A percentile compares a stretch with the other conserved stretches of the same genome.
These are phyloP conservation scores for Macropis europaea DNA, from an alignment of 2,888 invertebrate genomes.

Conservation along the genomic window DNA sequence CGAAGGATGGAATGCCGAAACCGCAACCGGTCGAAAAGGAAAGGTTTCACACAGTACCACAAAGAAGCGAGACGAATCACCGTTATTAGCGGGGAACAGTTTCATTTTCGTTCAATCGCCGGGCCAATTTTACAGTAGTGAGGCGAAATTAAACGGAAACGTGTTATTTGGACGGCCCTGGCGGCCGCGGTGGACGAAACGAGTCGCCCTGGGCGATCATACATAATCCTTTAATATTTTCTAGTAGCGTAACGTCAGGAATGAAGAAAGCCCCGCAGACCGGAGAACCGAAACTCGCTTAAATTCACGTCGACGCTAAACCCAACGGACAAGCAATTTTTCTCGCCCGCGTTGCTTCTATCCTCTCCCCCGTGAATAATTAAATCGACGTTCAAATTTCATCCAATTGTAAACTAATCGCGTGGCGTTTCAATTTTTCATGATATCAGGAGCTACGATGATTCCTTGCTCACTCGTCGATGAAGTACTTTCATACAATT, in stretches of 20 bases:
- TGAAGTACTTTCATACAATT: too few relatives aligned
- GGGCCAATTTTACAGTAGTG: constrained; percentile 78
- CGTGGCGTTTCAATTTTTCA: too few relatives aligned
- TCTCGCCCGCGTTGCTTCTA: constrained; percentile 36
- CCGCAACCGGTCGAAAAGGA: constrained; percentile 25
- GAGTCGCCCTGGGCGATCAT: constrained; percentile 42
- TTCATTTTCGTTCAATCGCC: constrained; percentile 73
- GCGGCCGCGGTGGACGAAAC: constrained; percentile 21
- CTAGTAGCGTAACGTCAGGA: constrained; percentile 2
- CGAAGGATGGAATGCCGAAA: constrained; percentile 32
- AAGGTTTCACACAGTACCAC: constrained; percentile 23
- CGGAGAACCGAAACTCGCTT: too few relatives aligned
- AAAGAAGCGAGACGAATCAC: constrained; percentile 62
- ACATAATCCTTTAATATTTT: constrained; percentile 38
- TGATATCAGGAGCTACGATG: too few relatives aligned
- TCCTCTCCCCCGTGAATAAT: too few relatives aligned
- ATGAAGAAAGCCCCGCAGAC: neutral
- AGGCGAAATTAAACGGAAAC: constrained; percentile 75
- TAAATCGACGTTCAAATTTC: too few relatives aligned
- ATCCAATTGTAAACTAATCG: too few relatives aligned
- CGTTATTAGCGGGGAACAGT: constrained; percentile 66
- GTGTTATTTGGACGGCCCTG: constrained; percentile 67
- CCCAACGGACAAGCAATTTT: too few relatives aligned
- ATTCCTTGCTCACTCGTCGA: too few relatives aligned
- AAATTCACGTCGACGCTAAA: too few relatives aligned